Conservation (phyloP, 2,113 vertebrate species). For the Nannospalax galili region DNA sequence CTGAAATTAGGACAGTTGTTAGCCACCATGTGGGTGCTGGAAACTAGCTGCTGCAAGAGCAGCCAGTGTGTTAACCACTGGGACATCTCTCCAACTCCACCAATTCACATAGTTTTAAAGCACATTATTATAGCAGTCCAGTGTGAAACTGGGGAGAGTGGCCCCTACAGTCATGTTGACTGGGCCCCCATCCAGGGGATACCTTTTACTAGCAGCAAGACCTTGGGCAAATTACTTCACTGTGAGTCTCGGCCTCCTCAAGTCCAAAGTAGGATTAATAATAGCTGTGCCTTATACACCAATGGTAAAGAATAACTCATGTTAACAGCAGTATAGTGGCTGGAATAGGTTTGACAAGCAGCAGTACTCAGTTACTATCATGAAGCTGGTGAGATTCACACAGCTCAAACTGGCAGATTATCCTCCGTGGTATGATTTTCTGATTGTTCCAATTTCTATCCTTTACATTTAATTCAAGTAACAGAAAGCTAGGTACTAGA, state of each 20-base stretch:
- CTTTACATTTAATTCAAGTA: slow-evolving; percentile 11
- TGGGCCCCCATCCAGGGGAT: not conserved
- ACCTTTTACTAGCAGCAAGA: not conserved
- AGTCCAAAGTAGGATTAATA: not conserved
- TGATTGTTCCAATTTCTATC: not conserved
- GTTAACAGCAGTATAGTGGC: not conserved
- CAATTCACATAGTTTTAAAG: not conserved
- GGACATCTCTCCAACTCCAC: not conserved
- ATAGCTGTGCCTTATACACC: not conserved
- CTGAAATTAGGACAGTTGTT: no score
- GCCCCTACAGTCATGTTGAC: not conserved
- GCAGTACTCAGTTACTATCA: not conserved
- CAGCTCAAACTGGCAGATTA: not conserved
- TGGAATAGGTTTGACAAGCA: not conserved
- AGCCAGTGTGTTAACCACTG: no score
- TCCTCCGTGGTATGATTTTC: not conserved
- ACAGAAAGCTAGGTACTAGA: not conserved
- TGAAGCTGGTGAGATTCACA: not conserved
- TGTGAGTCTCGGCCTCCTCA: not conserved
- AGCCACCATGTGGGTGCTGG: no score
- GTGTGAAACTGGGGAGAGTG: not conserved
- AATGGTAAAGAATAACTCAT: not conserved
- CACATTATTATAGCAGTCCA: not conserved
- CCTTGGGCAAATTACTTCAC: not conserved
- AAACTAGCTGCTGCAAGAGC: no score